Conservation (phyloP, 1,140 invertebrate genomes). For the Zaprionus capensis region DNA sequence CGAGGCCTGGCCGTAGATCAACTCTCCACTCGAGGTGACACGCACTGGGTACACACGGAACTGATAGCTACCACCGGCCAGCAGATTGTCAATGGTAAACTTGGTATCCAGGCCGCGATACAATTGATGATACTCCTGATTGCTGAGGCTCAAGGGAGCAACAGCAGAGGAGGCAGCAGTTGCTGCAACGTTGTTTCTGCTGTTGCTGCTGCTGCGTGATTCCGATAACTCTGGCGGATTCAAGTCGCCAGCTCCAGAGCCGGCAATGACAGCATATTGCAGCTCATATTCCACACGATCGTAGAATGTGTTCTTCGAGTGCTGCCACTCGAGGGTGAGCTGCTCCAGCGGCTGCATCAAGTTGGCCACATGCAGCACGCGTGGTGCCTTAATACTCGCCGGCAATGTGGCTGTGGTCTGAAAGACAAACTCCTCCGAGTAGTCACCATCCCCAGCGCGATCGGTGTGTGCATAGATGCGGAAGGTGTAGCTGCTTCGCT, state of each 20-base stretch:
- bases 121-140: conserved; percentile 86
- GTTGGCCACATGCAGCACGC: conserved; percentile 84
- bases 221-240: conserved; percentile 55
- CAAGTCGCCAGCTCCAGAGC: conserved; percentile 9
- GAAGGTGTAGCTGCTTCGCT: conserved; percentile 91
- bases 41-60: conserved; percentile 90
- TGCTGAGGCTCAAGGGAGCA: conserved; percentile 56
- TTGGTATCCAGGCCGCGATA: conserved; percentile 89
- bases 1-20: conserved; percentile 88
- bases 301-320: conserved; percentile 81
- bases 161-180: conserved; percentile 10
- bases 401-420: conserved; percentile 91
- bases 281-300: conserved; percentile 81
- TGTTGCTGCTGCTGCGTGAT: conserved; percentile 48
- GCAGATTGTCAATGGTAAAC: conserved; percentile 88
- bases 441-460: conserved; percentile 91
- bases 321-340: conserved; percentile 86
- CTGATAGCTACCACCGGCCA: conserved; percentile 89
- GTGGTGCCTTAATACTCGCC: conserved; percentile 89
- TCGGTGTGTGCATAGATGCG: conserved; percentile 93
- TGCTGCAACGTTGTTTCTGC: conserved; percentile 21
- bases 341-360: conserved; percentile 61
- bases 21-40: conserved; percentile 85
- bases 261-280: conserved; percentile 64
- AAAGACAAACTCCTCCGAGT: conserved; percentile 88